Base-by-base conservation (phyloP, 2,888 invertebrate genomes). In the Sylvicola cinctus region DNA sequence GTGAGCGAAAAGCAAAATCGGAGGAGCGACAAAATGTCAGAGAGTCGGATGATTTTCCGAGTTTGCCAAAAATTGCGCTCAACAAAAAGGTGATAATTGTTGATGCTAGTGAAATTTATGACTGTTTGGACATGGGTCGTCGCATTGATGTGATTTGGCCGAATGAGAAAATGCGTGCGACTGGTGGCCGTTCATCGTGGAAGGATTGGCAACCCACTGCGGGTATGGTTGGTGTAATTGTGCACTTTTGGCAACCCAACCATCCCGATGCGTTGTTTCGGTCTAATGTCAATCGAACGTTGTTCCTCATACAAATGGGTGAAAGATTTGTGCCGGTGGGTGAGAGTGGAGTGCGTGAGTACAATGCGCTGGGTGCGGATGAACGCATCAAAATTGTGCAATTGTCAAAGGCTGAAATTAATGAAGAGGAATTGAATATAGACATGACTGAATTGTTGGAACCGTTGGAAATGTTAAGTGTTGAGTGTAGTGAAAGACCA, bases 141-240 rank as follows among this genome's bases (percentile, higher is more conserved):
- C 63, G 87, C 41, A 87, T 90, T 38, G 91, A 91, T 48, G 90
- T 93, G n/a, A 72, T 75, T 44, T 96, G 95, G 95, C 95, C 95
- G 0, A 78, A 77, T 44, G 90, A 91, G 51, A 69, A 71, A 34
- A 85, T 88, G 77, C 61, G 88, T 35, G 71, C 73, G 39, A 67
- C 77, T 42, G 93, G 93, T 0, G 91, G 93, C 0, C 66, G 85
- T 41, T 78, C 79, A 31, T 74, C 72, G 44, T 95, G 93, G 95
- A 73, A 75, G 42, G 73, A 76, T 45, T 93, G 93, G 91, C 68
- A 77, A 40, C 91, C 93, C 0, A 8, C 10, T 5, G 17, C 3
- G 11, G 91, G 91, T 8, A 90, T 91, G 88, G 87, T 88, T 46
- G 93, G 93, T 39, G 66, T 72, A 68, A 80, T 87, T 35, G 88